These are phyloP conservation scores for Eupithecia dodoneata DNA, from an alignment of 2,888 invertebrate genomes.

Conservation along the genomic window DNA sequence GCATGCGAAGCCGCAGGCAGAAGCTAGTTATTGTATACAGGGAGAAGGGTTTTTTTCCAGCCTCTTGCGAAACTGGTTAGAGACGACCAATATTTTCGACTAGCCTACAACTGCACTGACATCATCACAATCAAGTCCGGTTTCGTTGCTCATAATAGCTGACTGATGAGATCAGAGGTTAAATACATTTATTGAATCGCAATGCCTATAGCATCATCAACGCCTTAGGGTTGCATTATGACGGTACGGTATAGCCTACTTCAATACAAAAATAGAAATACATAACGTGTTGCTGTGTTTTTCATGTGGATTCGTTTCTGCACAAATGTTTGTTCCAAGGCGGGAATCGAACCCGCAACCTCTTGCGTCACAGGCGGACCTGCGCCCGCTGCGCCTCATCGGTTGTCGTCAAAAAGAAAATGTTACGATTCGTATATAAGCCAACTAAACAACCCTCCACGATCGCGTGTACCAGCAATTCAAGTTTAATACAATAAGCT, in stretches of 20 bases:
- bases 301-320: no score
- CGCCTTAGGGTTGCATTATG: neutral
- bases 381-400: no score
- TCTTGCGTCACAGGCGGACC: no score
- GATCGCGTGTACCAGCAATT: neutral
- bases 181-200: constrained; percentile 18
- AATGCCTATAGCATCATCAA: neutral
- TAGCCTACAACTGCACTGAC: constrained; percentile 51
- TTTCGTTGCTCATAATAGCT: constrained; percentile 44
- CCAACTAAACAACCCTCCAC: neutral
- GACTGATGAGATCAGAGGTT: constrained; percentile 41
- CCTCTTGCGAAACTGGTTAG: neutral
- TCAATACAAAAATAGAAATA: no score
- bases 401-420: no score
- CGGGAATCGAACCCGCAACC: no score
- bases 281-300: no score
- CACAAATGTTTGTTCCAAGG: no score
- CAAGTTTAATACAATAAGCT: neutral
- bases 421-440: no score
- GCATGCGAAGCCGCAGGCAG: no score
- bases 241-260: neutral
- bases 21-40: neutral
- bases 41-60: neutral
- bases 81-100: neutral
- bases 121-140: constrained; percentile 50